phyloP scores from a whole-genome alignment of 2,888 invertebrate genomes.

The Pecten maximus region DNA sequence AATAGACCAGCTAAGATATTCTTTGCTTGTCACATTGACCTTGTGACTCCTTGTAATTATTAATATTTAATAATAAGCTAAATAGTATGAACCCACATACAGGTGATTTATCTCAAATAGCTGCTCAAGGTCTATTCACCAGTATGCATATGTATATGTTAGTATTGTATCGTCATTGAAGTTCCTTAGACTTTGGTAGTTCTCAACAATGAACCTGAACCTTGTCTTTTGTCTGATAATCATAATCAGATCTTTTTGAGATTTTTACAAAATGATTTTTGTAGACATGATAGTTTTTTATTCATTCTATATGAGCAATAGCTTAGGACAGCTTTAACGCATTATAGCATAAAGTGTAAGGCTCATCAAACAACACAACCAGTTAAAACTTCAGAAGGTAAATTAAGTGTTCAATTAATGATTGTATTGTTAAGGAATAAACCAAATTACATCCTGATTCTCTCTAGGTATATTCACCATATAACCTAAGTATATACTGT shows the following conservation, averaged over 20 bases:
- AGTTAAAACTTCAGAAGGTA: background rate
- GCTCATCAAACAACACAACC: background rate
- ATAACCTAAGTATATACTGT: background rate
- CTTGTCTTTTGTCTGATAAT: background rate
- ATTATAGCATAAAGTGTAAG: background rate
- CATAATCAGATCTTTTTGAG: slow-evolving; percentile 17
- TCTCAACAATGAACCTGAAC: background rate
- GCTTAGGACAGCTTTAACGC: background rate
- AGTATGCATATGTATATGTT: background rate
- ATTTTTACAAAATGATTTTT: background rate
- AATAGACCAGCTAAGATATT: background rate
- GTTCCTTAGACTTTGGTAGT: background rate
- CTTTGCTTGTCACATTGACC: slow-evolving; percentile 14
- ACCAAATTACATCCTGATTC: background rate
- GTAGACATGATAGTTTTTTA: background rate
- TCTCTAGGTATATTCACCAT: background rate
- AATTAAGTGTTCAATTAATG: background rate
- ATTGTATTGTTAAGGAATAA: background rate
- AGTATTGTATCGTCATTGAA: background rate
- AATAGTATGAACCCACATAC: background rate
- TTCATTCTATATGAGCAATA: background rate
- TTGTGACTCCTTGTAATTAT: background rate
- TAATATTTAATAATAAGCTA: background rate
- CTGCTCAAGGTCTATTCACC: background rate
- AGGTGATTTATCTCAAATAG: background rate